These are phyloP conservation scores for Alouatta palliata DNA, from an alignment of 2,113 vertebrate species.

Conservation along the genomic window DNA sequence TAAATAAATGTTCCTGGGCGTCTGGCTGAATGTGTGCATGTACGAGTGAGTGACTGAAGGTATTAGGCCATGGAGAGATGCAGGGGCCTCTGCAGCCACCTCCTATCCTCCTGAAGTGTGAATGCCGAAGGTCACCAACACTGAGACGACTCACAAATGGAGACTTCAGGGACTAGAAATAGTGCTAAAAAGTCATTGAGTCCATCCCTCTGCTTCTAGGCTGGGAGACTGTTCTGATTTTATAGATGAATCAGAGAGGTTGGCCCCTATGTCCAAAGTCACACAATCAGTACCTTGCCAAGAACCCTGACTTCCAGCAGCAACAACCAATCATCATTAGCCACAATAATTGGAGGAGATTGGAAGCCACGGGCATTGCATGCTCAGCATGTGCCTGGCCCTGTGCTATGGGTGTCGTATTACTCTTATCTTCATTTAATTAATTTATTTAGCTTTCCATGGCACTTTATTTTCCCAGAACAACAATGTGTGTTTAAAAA, in stretches of 20 bases:
- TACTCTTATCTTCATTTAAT: not conserved
- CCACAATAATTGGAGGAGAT: not conserved
- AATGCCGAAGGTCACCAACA: not conserved
- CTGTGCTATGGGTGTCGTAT: not conserved
- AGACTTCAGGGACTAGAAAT: not conserved
- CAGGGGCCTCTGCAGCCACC: not conserved
- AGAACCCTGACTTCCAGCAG: not conserved
- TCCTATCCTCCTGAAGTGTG: not conserved
- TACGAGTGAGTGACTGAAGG: not conserved
- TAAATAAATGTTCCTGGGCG: not conserved
- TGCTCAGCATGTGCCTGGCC: not conserved
- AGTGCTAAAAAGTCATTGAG: not conserved
- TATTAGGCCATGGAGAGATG: rapidly evolving
- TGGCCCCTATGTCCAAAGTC: not conserved
- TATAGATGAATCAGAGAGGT: not conserved
- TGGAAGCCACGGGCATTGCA: not conserved
- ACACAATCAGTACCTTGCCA: not conserved
- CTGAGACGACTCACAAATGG: not conserved
- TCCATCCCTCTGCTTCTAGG: not conserved
- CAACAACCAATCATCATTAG: rapidly evolving
- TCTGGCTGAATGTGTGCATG: not conserved
- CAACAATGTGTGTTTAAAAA: not conserved
- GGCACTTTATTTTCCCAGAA: not conserved
- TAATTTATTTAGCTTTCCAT: not conserved
- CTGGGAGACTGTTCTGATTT: not conserved